phyloP scores from a whole-genome alignment of 2,113 vertebrate genomes.

The Atlantisia rogersi region DNA sequence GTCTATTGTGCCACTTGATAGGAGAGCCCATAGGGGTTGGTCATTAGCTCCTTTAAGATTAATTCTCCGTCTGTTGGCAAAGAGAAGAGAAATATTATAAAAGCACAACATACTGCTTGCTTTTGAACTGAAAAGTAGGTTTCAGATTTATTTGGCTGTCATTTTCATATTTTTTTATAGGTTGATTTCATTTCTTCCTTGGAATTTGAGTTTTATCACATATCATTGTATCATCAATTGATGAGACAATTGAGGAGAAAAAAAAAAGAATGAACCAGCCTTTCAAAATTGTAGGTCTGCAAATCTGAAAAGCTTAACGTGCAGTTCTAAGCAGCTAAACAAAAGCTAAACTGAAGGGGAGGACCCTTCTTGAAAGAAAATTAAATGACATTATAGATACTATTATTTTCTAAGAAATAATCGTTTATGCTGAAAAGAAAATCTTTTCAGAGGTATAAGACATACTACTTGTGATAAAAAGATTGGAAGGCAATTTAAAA shows the following conservation, averaged over 20 bases:
- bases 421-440: constrained; percentile 2
- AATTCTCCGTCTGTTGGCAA: background rate
- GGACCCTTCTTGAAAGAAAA: constrained; percentile 21
- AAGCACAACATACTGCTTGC: background rate
- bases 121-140: background rate
- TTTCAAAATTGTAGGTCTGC: background rate
- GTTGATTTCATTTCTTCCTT: background rate
- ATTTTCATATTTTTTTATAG: background rate
- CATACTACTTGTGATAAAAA: background rate
- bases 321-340: background rate
- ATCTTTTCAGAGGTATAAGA: background rate
- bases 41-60: background rate
- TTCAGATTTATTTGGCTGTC: background rate
- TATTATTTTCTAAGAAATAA: constrained; percentile 30
- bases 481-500: background rate
- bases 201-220: background rate
- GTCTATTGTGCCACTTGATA: background rate
- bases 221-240: background rate
- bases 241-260: background rate
- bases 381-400: background rate
- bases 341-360: constrained; percentile 23
- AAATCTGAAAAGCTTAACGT: background rate
- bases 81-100: background rate
- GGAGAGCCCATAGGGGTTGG: background rate
- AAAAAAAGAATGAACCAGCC: background rate